phyloP scores from a whole-genome alignment of 2,797 vertebrate species.

The Chaetophractus vellerosus region DNA sequence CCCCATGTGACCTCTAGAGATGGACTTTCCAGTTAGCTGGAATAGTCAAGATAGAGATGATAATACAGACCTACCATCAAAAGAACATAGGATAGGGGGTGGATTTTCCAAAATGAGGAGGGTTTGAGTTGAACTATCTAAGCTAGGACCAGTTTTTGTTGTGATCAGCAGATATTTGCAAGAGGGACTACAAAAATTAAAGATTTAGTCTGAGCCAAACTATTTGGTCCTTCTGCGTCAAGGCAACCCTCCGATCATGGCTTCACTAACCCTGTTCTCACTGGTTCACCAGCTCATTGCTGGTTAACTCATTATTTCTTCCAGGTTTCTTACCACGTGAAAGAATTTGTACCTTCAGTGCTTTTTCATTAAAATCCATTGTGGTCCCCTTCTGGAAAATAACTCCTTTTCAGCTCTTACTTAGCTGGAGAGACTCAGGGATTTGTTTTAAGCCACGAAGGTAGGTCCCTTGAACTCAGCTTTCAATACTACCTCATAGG shows the following conservation, averaged over 20 bases:
- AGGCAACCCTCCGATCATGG: not conserved
- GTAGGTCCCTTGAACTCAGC: not conserved
- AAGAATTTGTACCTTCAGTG: not conserved
- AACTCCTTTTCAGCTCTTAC: not conserved
- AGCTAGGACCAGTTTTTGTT: not conserved
- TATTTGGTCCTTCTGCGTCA: not conserved
- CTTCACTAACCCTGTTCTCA: not conserved
- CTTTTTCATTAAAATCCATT: not conserved
- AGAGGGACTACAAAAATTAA: not conserved
- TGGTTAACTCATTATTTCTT: not conserved
- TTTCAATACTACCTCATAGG: not conserved
- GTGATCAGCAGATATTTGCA: not conserved
- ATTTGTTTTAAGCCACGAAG: not conserved
- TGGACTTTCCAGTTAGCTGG: not conserved
- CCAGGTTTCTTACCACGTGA: not conserved
- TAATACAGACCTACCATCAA: accelerated
- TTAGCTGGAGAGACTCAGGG: not conserved
- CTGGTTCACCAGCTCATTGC: not conserved
- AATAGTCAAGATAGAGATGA: not conserved
- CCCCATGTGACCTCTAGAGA: not conserved
- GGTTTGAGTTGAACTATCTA: not conserved
- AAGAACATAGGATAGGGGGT: too few species aligned
- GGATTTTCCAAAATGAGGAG: not conserved
- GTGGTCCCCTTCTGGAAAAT: not conserved
- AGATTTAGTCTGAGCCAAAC: not conserved